A percentile compares a stretch with the other conserved stretches of the same genome.
These are phyloP conservation scores for Dendrocincla fuliginosa DNA, from an alignment of 2,797 vertebrate genomes.

Conservation along the genomic window DNA sequence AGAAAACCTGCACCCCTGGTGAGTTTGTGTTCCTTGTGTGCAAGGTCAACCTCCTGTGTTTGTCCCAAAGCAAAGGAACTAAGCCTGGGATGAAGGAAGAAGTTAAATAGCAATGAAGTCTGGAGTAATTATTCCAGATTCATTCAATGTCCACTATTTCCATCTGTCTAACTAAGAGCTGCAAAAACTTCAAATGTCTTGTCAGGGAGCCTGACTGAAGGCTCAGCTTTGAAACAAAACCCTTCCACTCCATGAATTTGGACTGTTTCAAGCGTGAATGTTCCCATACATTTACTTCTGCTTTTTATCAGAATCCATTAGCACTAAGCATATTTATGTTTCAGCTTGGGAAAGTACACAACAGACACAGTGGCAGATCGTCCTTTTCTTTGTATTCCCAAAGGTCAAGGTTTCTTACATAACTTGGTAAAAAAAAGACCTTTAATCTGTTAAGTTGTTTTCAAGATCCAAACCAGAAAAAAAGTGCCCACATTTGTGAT, in stretches of 20 bases:
- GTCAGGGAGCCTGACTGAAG: background rate
- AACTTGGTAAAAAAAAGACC: background rate
- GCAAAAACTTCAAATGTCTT: background rate
- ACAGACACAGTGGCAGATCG: background rate
- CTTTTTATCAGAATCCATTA: slow-evolving; percentile 28
- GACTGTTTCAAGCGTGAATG: background rate
- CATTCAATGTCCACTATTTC: background rate
- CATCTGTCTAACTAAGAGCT: background rate
- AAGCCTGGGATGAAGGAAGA: slow-evolving; percentile 17
- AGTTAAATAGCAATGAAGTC: slow-evolving; percentile 13
- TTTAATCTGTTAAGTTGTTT: slow-evolving; percentile 34
- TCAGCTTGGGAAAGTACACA: background rate
- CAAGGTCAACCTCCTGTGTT: slow-evolving; percentile 7
- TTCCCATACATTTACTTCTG: slow-evolving; percentile 22
- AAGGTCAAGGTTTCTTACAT: slow-evolving; percentile 5
- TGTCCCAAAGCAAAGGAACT: slow-evolving; percentile 9
- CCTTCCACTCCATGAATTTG: background rate
- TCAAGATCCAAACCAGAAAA: background rate
- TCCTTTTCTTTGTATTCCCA: background rate
- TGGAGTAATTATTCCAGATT: background rate
- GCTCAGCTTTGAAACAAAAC: background rate
- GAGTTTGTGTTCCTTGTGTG: background rate
- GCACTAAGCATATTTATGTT: background rate
- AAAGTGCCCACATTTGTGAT: background rate
- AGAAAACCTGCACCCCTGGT: background rate